Evolutionary conservation across 1,140 invertebrate species (phyloP), one percentile per base, ranked within the genome.

Genomic region (Dinoponera quadriceps): DNA sequence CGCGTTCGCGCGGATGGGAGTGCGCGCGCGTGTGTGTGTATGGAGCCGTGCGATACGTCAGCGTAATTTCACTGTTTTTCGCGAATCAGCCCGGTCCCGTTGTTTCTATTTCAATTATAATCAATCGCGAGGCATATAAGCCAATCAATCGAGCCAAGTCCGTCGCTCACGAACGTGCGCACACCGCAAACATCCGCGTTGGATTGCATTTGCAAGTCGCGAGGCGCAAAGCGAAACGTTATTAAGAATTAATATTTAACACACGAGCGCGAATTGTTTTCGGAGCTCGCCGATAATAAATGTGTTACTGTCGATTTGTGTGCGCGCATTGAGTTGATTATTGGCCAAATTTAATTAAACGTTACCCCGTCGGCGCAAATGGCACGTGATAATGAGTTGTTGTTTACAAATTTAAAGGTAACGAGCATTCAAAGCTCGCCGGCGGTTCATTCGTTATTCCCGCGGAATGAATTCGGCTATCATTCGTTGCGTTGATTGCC

Each of bases 171-270:
- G 33, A 33, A 33, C 33, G 33, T 7, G 33, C 33, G 7, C 33
- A 7, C 7, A 44, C 9, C 38, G 38, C 38, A 44, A 44, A 44
- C 9, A 44, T 3, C 11, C 38, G 38, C 38, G 38, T 44, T 44
- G 38, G 38, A 44, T 44, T 11, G 38, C 38, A 44, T 44, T 44
- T 44, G 38, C 38, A 44, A 44, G 38, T 11, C 38, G 51, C 33
- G 29, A n/a, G 0, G 18, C 62, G 49, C 49, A 59, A 54, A 38
- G 51, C 20, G 65, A 55, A 2, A 7, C 63, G 29, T 71, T 80
- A 71, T 80, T 71, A 80, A 80, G 69, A 80, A 80, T 80, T 54
- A 71, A 80, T 80, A 71, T 69, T 71, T 80, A 57, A 80, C 59
- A 22, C 25, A 9, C 63, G 22, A 1, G n/a, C 13, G 25, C 13